These are phyloP conservation scores for Acanthopagrus latus DNA, from an alignment of 2,797 vertebrate species.

Conservation along the genomic window DNA sequence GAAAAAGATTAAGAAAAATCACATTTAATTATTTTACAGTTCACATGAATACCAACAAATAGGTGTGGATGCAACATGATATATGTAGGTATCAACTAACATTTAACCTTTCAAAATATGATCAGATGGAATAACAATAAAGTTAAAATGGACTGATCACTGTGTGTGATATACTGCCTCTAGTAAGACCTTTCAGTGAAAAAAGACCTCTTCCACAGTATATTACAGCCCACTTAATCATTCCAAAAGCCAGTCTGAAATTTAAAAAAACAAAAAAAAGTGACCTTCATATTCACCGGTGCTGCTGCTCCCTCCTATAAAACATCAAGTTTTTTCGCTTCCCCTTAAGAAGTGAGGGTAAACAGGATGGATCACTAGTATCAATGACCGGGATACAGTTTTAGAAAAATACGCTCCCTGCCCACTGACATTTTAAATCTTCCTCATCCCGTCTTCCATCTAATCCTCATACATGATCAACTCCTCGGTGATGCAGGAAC, in stretches of 20 bases:
- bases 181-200: background rate
- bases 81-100: background rate
- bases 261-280: background rate
- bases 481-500: slow-evolving; percentile 11
- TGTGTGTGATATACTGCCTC: background rate
- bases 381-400: background rate
- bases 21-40: slow-evolving; percentile 14
- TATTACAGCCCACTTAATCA: slow-evolving; percentile 1
- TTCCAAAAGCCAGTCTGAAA: background rate
- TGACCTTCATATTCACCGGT: background rate
- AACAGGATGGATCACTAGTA: background rate
- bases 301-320: background rate
- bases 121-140: background rate
- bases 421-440: slow-evolving; percentile 27
- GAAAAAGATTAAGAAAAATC: slow-evolving; percentile 44
- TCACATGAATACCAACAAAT: background rate
- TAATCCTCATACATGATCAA: slow-evolving; percentile 13
- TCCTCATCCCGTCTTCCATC: background rate
- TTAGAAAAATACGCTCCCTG: background rate
- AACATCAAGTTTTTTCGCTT: background rate
- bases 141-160: background rate
- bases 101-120: background rate
- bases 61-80: background rate
- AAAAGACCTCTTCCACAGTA: slow-evolving; percentile 2
- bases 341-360: background rate